A percentile compares a stretch with the other conserved stretches of the same genome.
Evolutionary conservation across 2,888 invertebrate species (phyloP).

Genomic region (Saturnia japonica): DNA sequence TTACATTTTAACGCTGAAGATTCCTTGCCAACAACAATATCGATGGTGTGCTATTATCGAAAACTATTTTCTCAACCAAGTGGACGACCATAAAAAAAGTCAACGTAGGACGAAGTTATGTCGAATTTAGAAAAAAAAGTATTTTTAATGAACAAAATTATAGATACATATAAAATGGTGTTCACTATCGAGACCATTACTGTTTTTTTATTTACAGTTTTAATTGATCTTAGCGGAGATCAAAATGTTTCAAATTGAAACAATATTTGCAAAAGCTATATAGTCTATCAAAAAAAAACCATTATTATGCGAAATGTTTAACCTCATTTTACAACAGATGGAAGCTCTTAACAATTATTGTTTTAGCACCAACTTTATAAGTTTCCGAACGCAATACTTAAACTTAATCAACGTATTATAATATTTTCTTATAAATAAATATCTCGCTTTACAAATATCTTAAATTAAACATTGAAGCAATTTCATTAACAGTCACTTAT

Average conservation of each 20-base stretch:
- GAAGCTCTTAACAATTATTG: slow-evolving; percentile 46
- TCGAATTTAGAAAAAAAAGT: not conserved
- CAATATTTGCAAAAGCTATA: not conserved
- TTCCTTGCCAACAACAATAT: too few species aligned
- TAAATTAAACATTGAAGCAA: slow-evolving; percentile 18
- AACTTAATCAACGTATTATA: slow-evolving; percentile 46
- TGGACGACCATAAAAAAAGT: not conserved
- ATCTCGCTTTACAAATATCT: slow-evolving; percentile 43
- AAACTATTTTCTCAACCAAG: not conserved
- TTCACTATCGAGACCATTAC: not conserved
- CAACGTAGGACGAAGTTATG: not conserved
- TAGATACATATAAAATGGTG: not conserved
- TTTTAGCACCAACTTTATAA: slow-evolving; percentile 67
- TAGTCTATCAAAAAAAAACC: not conserved
- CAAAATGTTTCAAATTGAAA: not conserved
- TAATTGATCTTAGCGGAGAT: not conserved
- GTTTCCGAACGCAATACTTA: slow-evolving; percentile 44
- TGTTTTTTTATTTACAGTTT: not conserved
- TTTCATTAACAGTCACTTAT: slow-evolving; percentile 4
- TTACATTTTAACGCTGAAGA: not conserved
- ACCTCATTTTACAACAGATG: slow-evolving; percentile 27
- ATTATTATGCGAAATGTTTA: slow-evolving; percentile 16
- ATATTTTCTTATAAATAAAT: slow-evolving; percentile 47
- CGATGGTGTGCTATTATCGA: too few species aligned
- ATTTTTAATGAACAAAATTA: not conserved